Base-by-base conservation (phyloP, 2,797 vertebrate genomes). In the Malurus splendens region DNA sequence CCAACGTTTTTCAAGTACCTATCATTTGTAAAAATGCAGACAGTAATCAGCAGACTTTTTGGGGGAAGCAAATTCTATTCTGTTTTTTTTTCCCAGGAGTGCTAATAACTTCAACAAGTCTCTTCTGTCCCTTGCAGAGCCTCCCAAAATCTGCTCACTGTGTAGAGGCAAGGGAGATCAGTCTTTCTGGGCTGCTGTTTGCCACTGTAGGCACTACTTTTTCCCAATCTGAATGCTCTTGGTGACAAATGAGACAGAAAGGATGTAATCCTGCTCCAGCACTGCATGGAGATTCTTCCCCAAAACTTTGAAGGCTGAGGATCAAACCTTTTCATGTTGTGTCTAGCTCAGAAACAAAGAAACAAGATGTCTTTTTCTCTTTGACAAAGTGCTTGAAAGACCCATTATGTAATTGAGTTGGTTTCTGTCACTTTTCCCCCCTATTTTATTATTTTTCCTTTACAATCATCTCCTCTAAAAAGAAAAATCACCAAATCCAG, bases 341-440 rank as follows among this genome's bases (percentile, higher is more conserved):
- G 27, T 51, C n/a, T 38, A 48, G 19, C n/a, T 60, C 45, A 68
- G 25, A 78, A 71, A 51, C 14, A 62, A 48, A 61, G 18, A 56
- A 33, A 42, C 3, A n/a, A 23, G 10, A 54, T 7, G 1, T 5
- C 45, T 73, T 20, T 24, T 51, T 48, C 30, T 51, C 6, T 83
- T 57, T 5, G 0, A 3, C 14, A 67, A 51, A 74, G 8, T 17
- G 9, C 17, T 48, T 70, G 9, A 18, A 74, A 65, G 42, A 70
- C 3, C 18, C 5, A 7, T 20, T 8, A 30, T 41, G 27, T n/a
- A 55, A 81, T 19, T 18, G 9, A 39, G 22, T 33, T 28, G 1
- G 5, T 45, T 44, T 54, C 42, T 52, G 4, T 23, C 13, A 13
- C 4, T 12, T 36, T 51, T 10, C 0, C 11, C 6, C 17, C 10